Evolutionary conservation across 1,140 invertebrate genomes (phyloP).

Genomic region (Magallana angulata): DNA sequence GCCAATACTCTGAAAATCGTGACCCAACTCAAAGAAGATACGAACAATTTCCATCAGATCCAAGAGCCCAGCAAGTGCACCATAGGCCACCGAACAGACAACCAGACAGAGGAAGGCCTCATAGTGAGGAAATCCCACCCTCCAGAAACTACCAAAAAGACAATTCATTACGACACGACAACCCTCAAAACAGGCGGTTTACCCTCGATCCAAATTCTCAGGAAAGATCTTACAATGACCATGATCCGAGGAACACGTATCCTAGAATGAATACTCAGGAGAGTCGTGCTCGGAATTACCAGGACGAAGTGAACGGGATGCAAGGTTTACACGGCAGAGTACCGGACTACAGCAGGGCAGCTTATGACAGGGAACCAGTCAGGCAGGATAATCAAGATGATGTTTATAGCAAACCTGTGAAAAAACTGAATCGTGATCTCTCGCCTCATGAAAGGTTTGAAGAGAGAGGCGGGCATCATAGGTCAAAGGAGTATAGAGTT

Average conservation of each 20-base stretch:
- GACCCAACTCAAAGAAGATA: background rate
- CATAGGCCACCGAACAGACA: background rate
- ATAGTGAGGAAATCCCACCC: constrained; percentile 28
- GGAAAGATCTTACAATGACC: constrained; percentile 11
- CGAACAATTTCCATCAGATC: background rate
- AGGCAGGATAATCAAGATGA: constrained; percentile 11
- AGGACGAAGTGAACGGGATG: constrained; percentile 6
- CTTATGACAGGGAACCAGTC: background rate
- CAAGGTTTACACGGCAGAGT: background rate
- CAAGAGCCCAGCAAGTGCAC: constrained; percentile 28
- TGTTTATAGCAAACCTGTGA: constrained; percentile 36
- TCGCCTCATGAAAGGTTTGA: constrained; percentile 43
- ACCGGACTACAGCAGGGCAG: constrained; percentile 6
- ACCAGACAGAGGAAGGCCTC: constrained; percentile 20
- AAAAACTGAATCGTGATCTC: constrained; percentile 17
- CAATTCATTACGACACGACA: background rate
- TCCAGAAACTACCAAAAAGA: background rate
- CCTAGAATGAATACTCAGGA: background rate
- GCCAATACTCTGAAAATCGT: constrained; percentile 6
- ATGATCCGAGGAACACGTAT: background rate
- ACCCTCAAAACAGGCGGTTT: background rate
- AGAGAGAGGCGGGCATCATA: constrained; percentile 24
- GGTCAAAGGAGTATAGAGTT: constrained; percentile 24
- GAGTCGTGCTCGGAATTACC: background rate
- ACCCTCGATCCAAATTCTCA: background rate